phyloP scores from a whole-genome alignment of 30 jellyfish, hydroid and myxozoan genomes.

The Aurelia aurita complex sp. Pacific region DNA sequence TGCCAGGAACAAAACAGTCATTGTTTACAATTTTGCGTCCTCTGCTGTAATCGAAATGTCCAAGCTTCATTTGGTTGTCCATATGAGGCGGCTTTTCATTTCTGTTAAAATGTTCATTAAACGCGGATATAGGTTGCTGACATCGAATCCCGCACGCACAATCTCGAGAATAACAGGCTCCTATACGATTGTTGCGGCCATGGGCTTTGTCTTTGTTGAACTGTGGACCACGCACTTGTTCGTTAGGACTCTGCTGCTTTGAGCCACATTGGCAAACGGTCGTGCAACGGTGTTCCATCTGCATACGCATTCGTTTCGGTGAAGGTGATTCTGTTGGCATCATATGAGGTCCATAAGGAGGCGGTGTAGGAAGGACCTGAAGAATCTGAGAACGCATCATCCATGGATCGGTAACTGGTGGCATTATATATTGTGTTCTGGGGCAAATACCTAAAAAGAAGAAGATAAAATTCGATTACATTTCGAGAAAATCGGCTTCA shows the following conservation, averaged over 20 bases:
- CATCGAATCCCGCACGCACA: conserved; percentile 37
- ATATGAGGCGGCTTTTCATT: background rate
- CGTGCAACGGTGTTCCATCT: conserved; percentile 17
- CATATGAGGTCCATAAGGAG: conserved; percentile 9
- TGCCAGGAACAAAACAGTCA: conserved; percentile 9
- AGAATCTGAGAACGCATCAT: conserved; percentile 19
- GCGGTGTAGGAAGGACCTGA: conserved; percentile 32
- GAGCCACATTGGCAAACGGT: conserved; percentile 9
- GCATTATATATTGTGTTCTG: conserved; percentile 25
- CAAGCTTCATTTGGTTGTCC: background rate
- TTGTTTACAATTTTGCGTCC: background rate
- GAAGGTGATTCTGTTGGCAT: background rate
- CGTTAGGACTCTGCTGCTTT: conserved; percentile 1
- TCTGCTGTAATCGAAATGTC: conserved; percentile 13
- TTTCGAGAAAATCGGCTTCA: background rate
- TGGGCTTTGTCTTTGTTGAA: background rate
- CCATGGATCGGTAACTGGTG: conserved; percentile 31
- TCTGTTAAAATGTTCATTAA: conserved; percentile 13
- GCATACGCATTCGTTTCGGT: conserved; percentile 22
- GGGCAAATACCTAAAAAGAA: conserved; percentile 8
- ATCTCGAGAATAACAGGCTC: background rate
- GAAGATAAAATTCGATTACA: background rate
- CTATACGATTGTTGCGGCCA: background rate
- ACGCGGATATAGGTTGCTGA: conserved; percentile 6
- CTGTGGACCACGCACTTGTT: conserved; percentile 1